Conservation (phyloP, 2,113 vertebrate genomes). For the Paradoxurus hermaphroditus region DNA sequence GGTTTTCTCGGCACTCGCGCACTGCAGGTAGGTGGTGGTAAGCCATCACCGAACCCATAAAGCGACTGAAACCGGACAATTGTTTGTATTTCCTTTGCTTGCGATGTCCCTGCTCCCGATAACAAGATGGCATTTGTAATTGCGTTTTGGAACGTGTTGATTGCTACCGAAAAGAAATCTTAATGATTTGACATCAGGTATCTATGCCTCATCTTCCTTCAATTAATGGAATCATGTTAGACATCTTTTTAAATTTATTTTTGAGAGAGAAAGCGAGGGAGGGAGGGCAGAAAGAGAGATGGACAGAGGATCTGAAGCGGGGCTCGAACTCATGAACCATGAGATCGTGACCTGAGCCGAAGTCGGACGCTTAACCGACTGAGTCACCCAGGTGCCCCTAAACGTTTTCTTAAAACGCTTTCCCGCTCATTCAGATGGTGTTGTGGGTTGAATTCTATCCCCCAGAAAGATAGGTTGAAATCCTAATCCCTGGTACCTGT, state of each 20-base stretch:
- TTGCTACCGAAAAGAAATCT: conserved; percentile 6
- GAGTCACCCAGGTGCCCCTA: neutral
- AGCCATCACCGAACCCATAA: neutral
- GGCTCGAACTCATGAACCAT: too few relatives aligned
- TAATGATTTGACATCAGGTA: neutral
- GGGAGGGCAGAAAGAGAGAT: too few relatives aligned
- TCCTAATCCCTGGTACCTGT: neutral
- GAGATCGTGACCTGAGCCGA: too few relatives aligned
- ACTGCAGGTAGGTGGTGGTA: neutral
- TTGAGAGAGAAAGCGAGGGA: too few relatives aligned
- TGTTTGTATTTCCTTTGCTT: conserved; percentile 35
- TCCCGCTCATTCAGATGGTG: neutral
- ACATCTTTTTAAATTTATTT: neutral
- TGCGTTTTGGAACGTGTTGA: conserved; percentile 21
- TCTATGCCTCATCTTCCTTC: neutral
- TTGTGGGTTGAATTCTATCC: neutral
- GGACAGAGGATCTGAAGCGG: too few relatives aligned
- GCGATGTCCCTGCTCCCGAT: neutral
- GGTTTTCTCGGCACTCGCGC: neutral
- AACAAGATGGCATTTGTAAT: conserved; percentile 28
- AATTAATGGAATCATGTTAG: neutral
- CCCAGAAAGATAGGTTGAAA: neutral
- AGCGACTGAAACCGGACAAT: neutral
- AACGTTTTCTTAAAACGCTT: neutral
- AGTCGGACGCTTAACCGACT: too few relatives aligned